Percentiles rank a stretch among this genome's conserved stretches.
phyloP scores from a whole-genome alignment of 2,888 invertebrate genomes.

The Iselma pallidipennis region DNA sequence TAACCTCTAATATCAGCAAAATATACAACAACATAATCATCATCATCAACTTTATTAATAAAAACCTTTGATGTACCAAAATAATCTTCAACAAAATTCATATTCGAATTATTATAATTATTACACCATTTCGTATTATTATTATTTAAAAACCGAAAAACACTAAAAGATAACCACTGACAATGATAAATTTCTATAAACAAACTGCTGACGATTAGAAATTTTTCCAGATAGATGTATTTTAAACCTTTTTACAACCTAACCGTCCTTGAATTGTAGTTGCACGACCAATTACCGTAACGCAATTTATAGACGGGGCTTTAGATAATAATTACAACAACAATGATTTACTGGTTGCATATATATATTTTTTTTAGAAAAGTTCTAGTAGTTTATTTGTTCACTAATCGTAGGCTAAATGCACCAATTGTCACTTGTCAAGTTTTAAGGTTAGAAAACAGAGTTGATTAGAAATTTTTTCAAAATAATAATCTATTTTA shows the following conservation, averaged over 20 bases:
- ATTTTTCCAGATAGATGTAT: no score
- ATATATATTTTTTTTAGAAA: no score
- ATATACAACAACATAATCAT: constrained; percentile 37
- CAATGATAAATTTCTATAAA: not conserved
- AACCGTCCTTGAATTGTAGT: not conserved
- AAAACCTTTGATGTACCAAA: constrained; percentile 23
- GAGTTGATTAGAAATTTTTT: no score
- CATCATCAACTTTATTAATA: constrained; percentile 25
- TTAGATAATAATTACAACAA: not conserved
- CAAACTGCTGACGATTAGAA: not conserved
- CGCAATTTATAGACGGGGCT: not conserved
- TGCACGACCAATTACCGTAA: not conserved
- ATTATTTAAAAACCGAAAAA: no score
- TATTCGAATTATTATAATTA: not conserved
- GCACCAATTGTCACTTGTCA: not conserved
- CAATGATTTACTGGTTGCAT: not conserved
- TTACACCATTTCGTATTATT: not conserved
- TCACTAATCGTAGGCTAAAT: not conserved
- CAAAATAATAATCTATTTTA: no score
- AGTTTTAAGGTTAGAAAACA: not conserved
- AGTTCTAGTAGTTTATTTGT: not conserved
- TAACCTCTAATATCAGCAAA: constrained; percentile 33
- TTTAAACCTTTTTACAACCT: no score
- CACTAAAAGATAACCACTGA: not conserved
- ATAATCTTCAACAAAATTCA: constrained; percentile 30